These are phyloP conservation scores for Dipodomys merriami DNA, from an alignment of 2,113 vertebrate species.

Conservation along the genomic window DNA sequence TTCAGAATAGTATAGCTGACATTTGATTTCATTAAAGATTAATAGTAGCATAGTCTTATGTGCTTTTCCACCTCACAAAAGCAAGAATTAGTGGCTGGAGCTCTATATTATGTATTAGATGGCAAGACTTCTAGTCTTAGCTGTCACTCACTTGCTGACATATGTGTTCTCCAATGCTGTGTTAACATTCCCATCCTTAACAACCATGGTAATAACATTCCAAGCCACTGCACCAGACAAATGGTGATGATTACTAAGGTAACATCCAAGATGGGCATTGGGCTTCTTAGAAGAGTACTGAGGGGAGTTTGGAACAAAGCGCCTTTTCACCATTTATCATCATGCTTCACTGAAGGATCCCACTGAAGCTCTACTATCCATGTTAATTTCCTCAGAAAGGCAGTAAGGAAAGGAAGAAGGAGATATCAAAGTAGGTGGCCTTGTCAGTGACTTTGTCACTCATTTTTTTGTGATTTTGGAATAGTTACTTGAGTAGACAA, in stretches of 20 bases:
- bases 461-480: not conserved
- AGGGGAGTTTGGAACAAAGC: not conserved
- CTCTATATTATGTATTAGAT: constrained; percentile 65
- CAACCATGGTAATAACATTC: constrained; percentile 33
- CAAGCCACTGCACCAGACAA: not conserved
- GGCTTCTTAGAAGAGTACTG: not conserved
- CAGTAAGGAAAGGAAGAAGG: not conserved
- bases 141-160: constrained; percentile 53
- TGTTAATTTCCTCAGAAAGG: not conserved
- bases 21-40: constrained; percentile 75
- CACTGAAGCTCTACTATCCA: accelerated
- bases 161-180: not conserved
- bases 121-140: constrained; percentile 54
- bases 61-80: constrained; percentile 55
- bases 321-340: not conserved
- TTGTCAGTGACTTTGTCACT: not conserved
- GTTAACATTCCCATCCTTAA: constrained; percentile 22
- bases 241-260: constrained; percentile 6
- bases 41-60: constrained; percentile 40
- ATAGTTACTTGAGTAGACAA: not conserved
- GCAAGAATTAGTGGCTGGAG: constrained; percentile 51
- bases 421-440: not conserved
- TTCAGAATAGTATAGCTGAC: constrained; percentile 56
- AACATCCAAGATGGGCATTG: not conserved
- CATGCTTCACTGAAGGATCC: not conserved